Base-by-base conservation (phyloP, 92 coral and sea anemone genomes). In the Epizoanthus stellaris region DNA sequence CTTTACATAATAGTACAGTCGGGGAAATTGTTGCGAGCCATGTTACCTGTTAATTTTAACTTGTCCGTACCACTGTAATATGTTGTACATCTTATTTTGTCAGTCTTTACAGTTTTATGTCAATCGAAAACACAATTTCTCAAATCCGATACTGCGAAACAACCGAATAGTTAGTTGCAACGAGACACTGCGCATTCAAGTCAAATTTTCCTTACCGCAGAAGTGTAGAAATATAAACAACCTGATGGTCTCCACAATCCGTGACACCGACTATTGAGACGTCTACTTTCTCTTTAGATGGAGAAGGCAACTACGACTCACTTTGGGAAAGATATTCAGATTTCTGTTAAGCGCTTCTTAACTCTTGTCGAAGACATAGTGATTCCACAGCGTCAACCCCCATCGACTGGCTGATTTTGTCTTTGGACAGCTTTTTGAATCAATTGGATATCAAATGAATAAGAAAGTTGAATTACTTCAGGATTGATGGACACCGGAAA, bases 401-500 rank as follows among this genome's bases (percentile, higher is more conserved):
- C 16, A 1, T 21, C 49, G 57, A 52, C 38, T 8, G 54, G 21
- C 4, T 49, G 17, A 74, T 52, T 17, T 74, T 54, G 39, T 23
- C 79, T 74, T 74, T 74, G n/a, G 34, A 2, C 63, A 19, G 6
- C 43, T 12, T 74, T 57, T 21, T 74, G 16, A 52, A 54, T 21
- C 80, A 74, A 74, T 62, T 74, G 80, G 80, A 30, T 20, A 14
- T 19, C 65, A 21, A 30, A 23, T 15, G 19, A 14, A 16, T 54
- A 23, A 25, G 63, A 54, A 49, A 74, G 21, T 12, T 52, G 79
- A 73, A 73, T 45, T 45, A 52, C 62, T 30, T 17, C 39, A 42
- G 80, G 12, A 74, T 74, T 74, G 80, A 52, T 74, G 42, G 16
- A 19, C 4, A 74, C 80, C 80, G 80, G 80, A 74, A 74, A 74